Evolutionary conservation across 92 coral and sea anemone species (phyloP), one percentile per base, ranked within the genome.

Genomic region (Bergia sp.): DNA sequence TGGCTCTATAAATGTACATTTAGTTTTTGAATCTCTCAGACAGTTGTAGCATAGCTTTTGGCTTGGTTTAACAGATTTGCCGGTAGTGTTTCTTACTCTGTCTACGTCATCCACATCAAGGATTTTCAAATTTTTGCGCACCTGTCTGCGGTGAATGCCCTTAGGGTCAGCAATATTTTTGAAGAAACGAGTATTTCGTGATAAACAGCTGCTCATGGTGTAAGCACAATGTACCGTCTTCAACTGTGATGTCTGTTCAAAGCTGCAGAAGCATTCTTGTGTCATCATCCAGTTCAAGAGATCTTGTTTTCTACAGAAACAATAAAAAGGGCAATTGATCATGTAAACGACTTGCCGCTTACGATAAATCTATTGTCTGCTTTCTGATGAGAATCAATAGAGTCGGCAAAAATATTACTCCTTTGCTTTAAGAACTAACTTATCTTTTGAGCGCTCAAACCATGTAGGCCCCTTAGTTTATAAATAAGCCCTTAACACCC

Each of bases 201-300:
- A 58, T 66, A 20, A 11, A 81, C 85, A 81, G 49, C 73, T 81
- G 85, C 72, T 81, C 73, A 18, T 81, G 85, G 73, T 81, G 85
- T 58, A 81, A 81, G 85, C 85, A 29, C 29, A 29, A 29, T 11
- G 73, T 81, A n/a, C 85, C 73, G 43, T 80, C 85, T 11, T 58
- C 74, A 81, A 38, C 23, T 57, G 50, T 81, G 85, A 81, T 38
- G 74, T 42, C 85, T 81, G 85, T 37, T 81, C 73, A 37, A 20
- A 81, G 73, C 38, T 81, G 69, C 83, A 79, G 83, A 50, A 79
- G 83, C 83, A 79, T n/a, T 79, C 67, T 79, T 79, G 83, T 79
- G 69, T 23, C 43, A 36, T 79, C 83, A 79, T 79, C 83, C 67
- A 79, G 83, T 50, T 79, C 71, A 79, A 79, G 67, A 79, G 82